Base-by-base conservation (phyloP, 2,888 invertebrate species). In the Agonopterix alstromeriana region DNA sequence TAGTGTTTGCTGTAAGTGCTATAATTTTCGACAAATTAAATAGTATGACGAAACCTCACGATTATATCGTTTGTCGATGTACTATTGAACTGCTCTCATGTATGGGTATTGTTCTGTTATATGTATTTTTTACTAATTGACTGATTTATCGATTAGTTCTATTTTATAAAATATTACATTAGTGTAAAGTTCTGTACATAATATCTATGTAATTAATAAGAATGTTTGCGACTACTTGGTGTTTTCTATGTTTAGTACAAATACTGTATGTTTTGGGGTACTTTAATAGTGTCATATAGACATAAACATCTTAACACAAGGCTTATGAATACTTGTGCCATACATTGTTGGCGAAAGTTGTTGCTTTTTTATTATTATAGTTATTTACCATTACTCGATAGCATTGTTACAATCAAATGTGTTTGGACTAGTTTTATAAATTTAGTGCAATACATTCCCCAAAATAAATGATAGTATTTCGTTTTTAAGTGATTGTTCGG, bases 371-470 rank as follows among this genome's bases (percentile, higher is more conserved):
- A 12, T 36, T 12, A 36, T 38, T n/a, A 38, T 44, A 36, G 11
- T 11, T 27, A 10, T 48, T 36, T 44, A 11, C 17, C 44, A 44
- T 36, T 44, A 11, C 12, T 11, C 17, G n/a, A 9, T 38, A 38
- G 3, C 38, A n/a, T 27, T 27, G 27, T 27, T 27, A 27, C 27
- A 27, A 27, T 27, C 10, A 49, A 8, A 43, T 41, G 44, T 14
- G 36, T 45, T 43, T 53, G 43, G 53, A 56, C 54, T 52, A 56
- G 55, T 52, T 50, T 49, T 51, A 56, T 45, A 52, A 43, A 55
- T 53, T 49, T 60, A 60, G 73, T 77, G 73, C 71, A 75, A 77
- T 73, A 80, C 79, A 79, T 78, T 80, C 80, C 80, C 77, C 74
- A 71, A 73, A 71, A 70, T 72, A 53, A 61, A 73, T 70, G 4